phyloP scores from a whole-genome alignment of 2,888 invertebrate genomes.

The Trissoscelio sp. region DNA sequence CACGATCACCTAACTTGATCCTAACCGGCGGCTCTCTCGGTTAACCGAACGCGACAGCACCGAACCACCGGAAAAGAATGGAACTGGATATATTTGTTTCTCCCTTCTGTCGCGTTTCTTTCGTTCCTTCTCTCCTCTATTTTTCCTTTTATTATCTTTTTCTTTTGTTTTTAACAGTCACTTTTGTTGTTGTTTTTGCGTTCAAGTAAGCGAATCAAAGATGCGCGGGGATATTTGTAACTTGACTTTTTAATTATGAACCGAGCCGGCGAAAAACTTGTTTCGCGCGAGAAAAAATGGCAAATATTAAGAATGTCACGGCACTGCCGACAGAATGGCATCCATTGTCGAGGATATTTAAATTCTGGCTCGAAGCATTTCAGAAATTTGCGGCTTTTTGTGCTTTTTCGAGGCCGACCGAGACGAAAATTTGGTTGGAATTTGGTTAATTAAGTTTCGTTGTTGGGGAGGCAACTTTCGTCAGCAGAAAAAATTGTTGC shows the following conservation, averaged over 20 bases:
- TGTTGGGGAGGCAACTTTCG: neutral
- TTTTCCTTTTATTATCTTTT: neutral
- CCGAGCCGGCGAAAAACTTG: slow-evolving; percentile 53
- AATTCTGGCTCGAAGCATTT: slow-evolving; percentile 21
- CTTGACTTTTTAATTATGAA: slow-evolving; percentile 63
- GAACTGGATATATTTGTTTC: slow-evolving; percentile 50
- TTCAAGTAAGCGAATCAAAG: slow-evolving; percentile 29
- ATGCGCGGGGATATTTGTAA: slow-evolving; percentile 37
- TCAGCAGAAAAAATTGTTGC: neutral
- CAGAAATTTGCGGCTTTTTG: slow-evolving; percentile 11
- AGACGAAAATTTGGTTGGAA: slow-evolving; percentile 24
- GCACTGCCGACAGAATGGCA: slow-evolving; percentile 33
- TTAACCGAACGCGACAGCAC: slow-evolving; percentile 55
- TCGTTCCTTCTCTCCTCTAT: neutral
- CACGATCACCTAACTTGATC: slow-evolving; percentile 39
- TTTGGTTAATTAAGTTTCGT: slow-evolving; percentile 47
- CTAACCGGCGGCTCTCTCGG: slow-evolving; percentile 40
- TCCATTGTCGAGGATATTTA: slow-evolving; percentile 55
- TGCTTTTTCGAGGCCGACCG: neutral
- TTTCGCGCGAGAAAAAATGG: slow-evolving; percentile 56
- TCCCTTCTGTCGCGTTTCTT: slow-evolving; percentile 22
- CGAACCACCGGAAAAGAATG: slow-evolving; percentile 58
- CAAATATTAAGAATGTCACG: slow-evolving; percentile 46
- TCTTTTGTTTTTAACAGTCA: neutral
- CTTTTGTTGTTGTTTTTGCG: slow-evolving; percentile 19